Evolutionary conservation across 2,888 invertebrate genomes (phyloP), one percentile per base, ranked within the genome.

Genomic region (Lysandra coridon): DNA sequence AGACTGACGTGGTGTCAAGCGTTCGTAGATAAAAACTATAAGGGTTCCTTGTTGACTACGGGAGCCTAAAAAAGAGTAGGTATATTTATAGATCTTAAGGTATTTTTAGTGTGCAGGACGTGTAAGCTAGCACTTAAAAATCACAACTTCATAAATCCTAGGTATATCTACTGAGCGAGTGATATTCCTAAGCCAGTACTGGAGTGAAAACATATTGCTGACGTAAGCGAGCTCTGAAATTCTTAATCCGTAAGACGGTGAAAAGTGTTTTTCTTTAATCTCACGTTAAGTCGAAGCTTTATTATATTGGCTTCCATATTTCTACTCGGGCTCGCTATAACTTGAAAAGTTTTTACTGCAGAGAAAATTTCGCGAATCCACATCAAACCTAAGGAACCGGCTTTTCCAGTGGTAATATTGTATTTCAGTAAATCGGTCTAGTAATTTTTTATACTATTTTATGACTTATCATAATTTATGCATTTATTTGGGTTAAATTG

Each of bases 201-300:
- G 14, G 30, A 33, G 64, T 3, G 10, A 10, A 30, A 69, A 33
- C 64, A 30, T 64, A 64, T 30, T 69, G 64, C 62, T 33, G 69
- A 33, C 33, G 69, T 6, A 69, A 64, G 6, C 62, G 64, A 10
- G 33, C 69, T 69, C 17, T 33, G 12, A 69, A 69, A 30, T 64
- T 23, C 30, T 64, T 64, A 69, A 69, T 69, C 69, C 37, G 4
- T 37, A 30, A 64, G 69, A 69, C 69, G 69, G 69, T 69, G 69
- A 69, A 69, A 69, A 69, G 17, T 69, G 69, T 69, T 69, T 69
- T 69, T 69, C 69, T 69, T 69, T 69, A 69, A 69, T 69, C 33
- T 7, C 33, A 69, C 69, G 12, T 37, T 14, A 37, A 69, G 33
- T 69, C 14, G 69, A 37, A 33, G 33, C 69, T 69, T 64, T 69